Conservation (phyloP, 2,113 vertebrate genomes). For the Solea senegalensis region DNA sequence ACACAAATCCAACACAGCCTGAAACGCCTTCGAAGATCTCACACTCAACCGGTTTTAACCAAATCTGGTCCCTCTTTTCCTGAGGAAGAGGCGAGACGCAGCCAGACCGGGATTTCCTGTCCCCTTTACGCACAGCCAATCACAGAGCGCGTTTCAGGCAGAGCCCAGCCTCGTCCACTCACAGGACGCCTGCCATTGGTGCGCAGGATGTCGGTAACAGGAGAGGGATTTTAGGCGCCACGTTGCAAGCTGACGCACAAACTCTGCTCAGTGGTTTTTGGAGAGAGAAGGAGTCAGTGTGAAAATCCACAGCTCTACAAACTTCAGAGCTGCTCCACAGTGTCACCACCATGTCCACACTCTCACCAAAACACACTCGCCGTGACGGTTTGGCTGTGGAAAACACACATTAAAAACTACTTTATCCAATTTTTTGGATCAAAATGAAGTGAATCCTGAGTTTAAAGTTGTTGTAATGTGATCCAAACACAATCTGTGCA, state of each 20-base stretch:
- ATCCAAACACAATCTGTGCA: no score
- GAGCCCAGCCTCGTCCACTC: not conserved
- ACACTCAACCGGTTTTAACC: conserved; percentile 21
- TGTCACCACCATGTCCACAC: not conserved
- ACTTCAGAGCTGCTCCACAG: not conserved
- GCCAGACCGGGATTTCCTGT: conserved; percentile 59
- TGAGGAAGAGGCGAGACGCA: conserved; percentile 31
- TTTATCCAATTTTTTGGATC: no score
- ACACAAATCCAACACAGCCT: not conserved
- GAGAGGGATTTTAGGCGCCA: conserved; percentile 77
- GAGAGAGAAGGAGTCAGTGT: not conserved
- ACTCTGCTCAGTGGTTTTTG: not conserved
- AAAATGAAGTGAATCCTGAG: no score
- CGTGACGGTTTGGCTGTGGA: no score
- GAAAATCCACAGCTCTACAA: not conserved
- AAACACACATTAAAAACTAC: no score
- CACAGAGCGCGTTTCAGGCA: conserved; percentile 29
- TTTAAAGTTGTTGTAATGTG: no score
- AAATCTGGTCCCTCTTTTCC: conserved; percentile 41
- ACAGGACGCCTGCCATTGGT: conserved; percentile 68
- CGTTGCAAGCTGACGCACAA: conserved; percentile 78
- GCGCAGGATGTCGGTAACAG: conserved; percentile 36
- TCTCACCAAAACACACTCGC: not conserved
- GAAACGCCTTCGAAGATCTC: not conserved
- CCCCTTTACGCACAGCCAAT: conserved; percentile 71